phyloP scores from a whole-genome alignment of 2,888 invertebrate species.

The Chaetoderma sp. region DNA sequence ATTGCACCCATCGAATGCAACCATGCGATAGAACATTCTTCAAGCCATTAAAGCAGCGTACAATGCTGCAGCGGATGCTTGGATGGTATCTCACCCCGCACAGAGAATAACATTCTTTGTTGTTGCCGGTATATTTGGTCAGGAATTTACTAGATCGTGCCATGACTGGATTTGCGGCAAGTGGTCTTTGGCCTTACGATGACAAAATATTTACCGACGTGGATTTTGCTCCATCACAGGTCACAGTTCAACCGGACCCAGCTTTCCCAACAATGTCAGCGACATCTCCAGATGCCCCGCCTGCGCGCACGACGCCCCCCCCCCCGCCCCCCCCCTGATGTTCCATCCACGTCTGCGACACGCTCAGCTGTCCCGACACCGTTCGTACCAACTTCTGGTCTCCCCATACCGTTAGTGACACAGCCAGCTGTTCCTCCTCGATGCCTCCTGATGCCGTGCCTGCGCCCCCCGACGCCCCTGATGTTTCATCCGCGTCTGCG shows the following conservation, averaged over 20 bases:
- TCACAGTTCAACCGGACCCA: background rate
- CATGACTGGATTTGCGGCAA: slow-evolving; percentile 12
- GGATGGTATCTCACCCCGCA: background rate
- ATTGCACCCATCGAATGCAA: slow-evolving; percentile 53
- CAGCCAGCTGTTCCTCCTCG: background rate
- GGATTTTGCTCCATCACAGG: background rate
- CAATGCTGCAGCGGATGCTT: background rate
- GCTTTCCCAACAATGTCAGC: background rate
- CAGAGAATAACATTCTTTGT: background rate
- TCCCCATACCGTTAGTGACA: background rate
- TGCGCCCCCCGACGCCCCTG: too few species aligned
- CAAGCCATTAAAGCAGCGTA: slow-evolving; percentile 19
- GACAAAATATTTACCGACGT: background rate
- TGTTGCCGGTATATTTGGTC: background rate
- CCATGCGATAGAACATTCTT: slow-evolving; percentile 39
- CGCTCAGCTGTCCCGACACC: background rate
- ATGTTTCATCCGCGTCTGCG: too few species aligned
- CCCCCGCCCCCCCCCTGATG: background rate
- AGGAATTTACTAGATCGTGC: background rate
- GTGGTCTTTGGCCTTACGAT: slow-evolving; percentile 14
- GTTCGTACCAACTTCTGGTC: background rate
- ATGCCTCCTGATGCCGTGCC: too few species aligned
- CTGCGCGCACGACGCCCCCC: background rate
- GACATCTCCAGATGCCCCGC: background rate
- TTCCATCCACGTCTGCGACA: too few species aligned